Evolutionary conservation across 2,113 vertebrate species (phyloP).

Genomic region (Prunella fulvescens): DNA sequence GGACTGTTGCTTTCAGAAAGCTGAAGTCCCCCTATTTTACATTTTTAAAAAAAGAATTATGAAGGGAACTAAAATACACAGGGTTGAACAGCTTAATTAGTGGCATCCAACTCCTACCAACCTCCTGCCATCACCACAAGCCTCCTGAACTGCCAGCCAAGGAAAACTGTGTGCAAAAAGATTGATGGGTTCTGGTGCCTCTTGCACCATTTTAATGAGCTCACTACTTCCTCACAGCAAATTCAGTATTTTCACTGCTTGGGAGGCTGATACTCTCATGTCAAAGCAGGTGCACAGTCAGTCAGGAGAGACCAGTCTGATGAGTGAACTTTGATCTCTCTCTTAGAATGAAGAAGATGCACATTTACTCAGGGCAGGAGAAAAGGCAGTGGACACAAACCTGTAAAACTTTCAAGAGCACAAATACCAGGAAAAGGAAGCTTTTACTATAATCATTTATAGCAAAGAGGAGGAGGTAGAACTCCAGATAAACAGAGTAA

Average conservation of each 20-base stretch:
- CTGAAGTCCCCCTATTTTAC: neutral
- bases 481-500: neutral
- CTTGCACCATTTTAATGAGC: neutral
- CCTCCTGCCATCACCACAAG: neutral
- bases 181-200: neutral
- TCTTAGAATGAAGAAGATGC: neutral
- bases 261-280: neutral
- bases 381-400: neutral
- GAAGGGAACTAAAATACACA: neutral
- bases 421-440: neutral
- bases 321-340: neutral
- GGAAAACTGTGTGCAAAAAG: neutral
- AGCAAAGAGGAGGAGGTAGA: neutral
- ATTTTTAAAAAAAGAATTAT: neutral
- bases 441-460: neutral
- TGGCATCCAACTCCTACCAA: neutral
- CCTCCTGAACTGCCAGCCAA: neutral
- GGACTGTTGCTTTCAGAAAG: neutral
- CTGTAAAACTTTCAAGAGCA: neutral
- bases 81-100: neutral
- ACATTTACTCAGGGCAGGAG: neutral
- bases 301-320: neutral
- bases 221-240: neutral
- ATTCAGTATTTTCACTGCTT: neutral
- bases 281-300: neutral